Evolutionary conservation across 1,140 invertebrate genomes (phyloP).

Genomic region (Anoplolepis gracilipes): DNA sequence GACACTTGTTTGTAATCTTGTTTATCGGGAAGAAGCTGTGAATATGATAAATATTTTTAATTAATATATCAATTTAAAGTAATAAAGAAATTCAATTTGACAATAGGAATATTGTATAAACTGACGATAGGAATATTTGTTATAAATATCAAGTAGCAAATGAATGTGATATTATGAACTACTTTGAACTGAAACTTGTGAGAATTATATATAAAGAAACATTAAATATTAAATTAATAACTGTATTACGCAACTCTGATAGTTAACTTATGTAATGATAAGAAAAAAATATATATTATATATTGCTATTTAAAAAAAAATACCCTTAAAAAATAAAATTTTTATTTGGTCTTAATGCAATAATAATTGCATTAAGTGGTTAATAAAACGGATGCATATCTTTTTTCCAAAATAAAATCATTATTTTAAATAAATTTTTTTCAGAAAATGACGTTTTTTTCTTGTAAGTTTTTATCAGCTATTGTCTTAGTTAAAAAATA

Average conservation of each 20-base stretch:
- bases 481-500: background rate
- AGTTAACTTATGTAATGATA: background rate
- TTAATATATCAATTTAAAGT: background rate
- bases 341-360: background rate
- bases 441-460: background rate
- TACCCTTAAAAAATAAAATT: background rate
- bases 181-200: background rate
- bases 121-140: background rate
- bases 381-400: background rate
- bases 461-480: background rate
- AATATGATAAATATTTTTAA: background rate
- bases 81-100: background rate
- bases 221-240: constrained; percentile 1
- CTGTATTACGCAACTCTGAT: background rate
- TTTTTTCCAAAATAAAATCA: background rate
- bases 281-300: background rate
- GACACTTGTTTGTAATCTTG: background rate
- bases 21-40: background rate
- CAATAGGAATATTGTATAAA: too few relatives aligned
- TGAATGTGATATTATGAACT: background rate
- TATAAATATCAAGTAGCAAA: background rate
- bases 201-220: background rate
- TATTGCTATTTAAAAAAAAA: background rate
- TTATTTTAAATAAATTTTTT: constrained; percentile 7
- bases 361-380: background rate